Percentiles rank a stretch among this genome's conserved stretches.
These are phyloP conservation scores for Muricea muricata DNA, from an alignment of 92 coral and sea anemone genomes.

Conservation along the genomic window DNA sequence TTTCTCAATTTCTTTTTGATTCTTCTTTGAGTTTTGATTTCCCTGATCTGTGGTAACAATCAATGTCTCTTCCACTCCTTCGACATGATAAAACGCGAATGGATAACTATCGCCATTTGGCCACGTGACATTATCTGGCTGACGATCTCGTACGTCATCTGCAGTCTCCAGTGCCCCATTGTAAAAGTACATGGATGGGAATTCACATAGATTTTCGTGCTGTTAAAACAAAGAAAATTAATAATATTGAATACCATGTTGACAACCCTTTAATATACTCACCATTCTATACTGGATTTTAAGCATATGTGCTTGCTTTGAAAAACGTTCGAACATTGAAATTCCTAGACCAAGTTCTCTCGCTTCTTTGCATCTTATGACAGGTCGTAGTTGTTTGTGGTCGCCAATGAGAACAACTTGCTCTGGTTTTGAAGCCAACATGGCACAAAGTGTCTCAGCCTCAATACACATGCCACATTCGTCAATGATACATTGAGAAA, in stretches of 20 bases:
- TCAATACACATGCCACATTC: conserved; percentile 97
- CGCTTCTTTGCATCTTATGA: conserved; percentile 70
- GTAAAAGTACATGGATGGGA: conserved; percentile 79
- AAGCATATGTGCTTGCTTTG: conserved; percentile 71
- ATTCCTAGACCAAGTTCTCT: conserved; percentile 73
- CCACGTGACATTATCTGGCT: conserved; percentile 51
- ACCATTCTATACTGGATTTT: conserved; percentile 90
- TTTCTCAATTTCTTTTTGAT: too few species aligned
- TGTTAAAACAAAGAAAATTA: conserved; percentile 22
- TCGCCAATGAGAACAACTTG: too few species aligned
- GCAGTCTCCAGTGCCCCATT: conserved; percentile 62
- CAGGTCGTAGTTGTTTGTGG: conserved; percentile 86
- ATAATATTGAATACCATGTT: too few species aligned
- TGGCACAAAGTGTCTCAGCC: conserved; percentile 82
- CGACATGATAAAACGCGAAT: conserved; percentile 75
- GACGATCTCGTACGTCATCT: conserved; percentile 37
- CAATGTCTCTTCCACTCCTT: conserved; percentile 71
- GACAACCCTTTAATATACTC: too few species aligned
- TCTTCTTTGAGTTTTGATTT: conserved; percentile 73
- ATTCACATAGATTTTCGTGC: conserved; percentile 76
- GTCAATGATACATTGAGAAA: conserved; percentile 88
- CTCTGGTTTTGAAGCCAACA: conserved; percentile 86
- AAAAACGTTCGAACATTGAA: too few species aligned
- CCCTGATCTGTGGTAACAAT: conserved; percentile 74
- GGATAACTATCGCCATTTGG: too few species aligned